Evolutionary conservation across 2,888 invertebrate genomes (phyloP), one percentile per base, ranked within the genome.

Genomic region (Pristionchus arcanus): DNA sequence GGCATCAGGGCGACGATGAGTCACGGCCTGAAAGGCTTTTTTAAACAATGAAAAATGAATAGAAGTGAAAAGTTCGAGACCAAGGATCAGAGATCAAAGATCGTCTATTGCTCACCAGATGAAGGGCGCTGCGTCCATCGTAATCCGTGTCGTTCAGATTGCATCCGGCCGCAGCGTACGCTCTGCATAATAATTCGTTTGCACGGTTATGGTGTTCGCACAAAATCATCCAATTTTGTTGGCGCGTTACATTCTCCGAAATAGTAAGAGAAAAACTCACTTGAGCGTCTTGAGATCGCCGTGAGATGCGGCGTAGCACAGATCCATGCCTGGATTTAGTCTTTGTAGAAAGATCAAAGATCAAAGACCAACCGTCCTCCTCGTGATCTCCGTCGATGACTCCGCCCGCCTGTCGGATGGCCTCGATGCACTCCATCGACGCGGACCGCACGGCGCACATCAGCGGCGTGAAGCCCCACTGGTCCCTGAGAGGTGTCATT

Each of bases 401-500:
- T 66, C 93, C 95, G 21, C 95, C 95, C 63, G 94, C 94, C 4
- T 91, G 90, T 21, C 94, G 90, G 28, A 95, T 91, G 34, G 93
- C 93, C 15, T 89, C 59, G 59, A 95, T 92, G 87, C 93, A 92
- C 11, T 92, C 92, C 83, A 94, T 90, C 55, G 94, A 93, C 66
- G 93, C 93, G 16, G 93, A 92, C 42, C 93, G 92, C 15, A 96
- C 0, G 97, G 97, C 34, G 97, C 97, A 93, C 96, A 97, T 91
- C 97, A 97, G 93, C 96, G 96, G 95, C 9, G 95, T 95, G 90
- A 95, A 94, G 13, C 95, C 95, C 89, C 94, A 94, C 77, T 95
- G 92, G 90, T 95, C 95, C 87, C 95, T 95, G 91, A 77, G 93
- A 7, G 4, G 31, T 25, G n/a, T n/a, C 25, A 25, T 63, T 63